Evolutionary conservation across 1,140 invertebrate genomes (phyloP).

Genomic region (Tribolium castaneum): DNA sequence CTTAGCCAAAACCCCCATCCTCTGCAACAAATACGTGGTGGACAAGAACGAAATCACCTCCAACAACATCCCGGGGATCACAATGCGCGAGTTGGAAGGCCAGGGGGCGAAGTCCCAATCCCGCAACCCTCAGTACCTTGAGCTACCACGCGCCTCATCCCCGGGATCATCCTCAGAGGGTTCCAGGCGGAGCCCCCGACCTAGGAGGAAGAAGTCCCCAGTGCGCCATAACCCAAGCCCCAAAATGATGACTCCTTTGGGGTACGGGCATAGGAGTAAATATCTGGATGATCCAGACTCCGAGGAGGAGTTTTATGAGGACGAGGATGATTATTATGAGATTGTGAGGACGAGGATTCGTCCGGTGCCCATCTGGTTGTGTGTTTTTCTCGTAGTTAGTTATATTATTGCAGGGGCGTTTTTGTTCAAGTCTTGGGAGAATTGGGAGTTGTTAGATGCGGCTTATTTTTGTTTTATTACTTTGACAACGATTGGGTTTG

Average conservation of each 20-base stretch:
- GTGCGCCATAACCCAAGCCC: conserved; percentile 67
- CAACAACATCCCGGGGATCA: conserved; percentile 50
- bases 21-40: conserved; percentile 78
- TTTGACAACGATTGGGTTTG: conserved; percentile 94
- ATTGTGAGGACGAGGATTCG: conserved; percentile 65
- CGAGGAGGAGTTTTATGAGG: conserved; percentile 63
- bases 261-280: conserved; percentile 71
- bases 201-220: conserved; percentile 40
- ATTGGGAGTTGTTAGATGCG: conserved; percentile 90
- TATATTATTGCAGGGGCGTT: conserved; percentile 90
- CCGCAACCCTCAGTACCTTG: conserved; percentile 54
- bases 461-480: conserved; percentile 98
- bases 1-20: conserved; percentile 70
- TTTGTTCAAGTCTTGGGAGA: conserved; percentile 87
- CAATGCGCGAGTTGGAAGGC: conserved; percentile 39
- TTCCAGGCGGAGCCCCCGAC: conserved; percentile 33
- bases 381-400: conserved; percentile 87
- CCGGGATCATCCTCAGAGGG: conserved; percentile 6
- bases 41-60: conserved; percentile 67
- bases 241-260: conserved; percentile 76
- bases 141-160: conserved; percentile 50
- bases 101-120: conserved; percentile 50
- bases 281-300: conserved; percentile 66
- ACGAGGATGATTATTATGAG: conserved; percentile 62
- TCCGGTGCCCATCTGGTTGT: conserved; percentile 92